These are phyloP conservation scores for Euplexia lucipara DNA, from an alignment of 2,888 invertebrate genomes.

Conservation along the genomic window DNA sequence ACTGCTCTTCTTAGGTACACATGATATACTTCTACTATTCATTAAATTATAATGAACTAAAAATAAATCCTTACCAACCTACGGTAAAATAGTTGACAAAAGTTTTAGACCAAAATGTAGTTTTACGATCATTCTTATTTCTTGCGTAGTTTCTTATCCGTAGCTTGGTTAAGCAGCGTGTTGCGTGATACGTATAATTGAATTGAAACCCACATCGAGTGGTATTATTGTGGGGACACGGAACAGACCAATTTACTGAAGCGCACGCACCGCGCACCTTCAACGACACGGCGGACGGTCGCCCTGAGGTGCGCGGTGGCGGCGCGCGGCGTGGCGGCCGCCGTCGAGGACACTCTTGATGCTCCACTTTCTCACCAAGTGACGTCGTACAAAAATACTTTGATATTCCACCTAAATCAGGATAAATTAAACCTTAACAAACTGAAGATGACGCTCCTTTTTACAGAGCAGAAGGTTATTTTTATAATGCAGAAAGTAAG, in stretches of 20 bases:
- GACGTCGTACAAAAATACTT: slow-evolving; percentile 21
- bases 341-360: slow-evolving; percentile 30
- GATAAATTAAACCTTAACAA: slow-evolving; percentile 16
- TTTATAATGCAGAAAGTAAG: background rate
- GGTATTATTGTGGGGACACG: slow-evolving; percentile 79
- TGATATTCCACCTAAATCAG: slow-evolving; percentile 12
- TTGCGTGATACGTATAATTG: slow-evolving; percentile 82
- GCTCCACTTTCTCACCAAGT: slow-evolving; percentile 31
- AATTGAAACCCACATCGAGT: slow-evolving; percentile 81
- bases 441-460: slow-evolving; percentile 1
- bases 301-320: background rate
- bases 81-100: slow-evolving; percentile 14
- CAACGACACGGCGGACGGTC: background rate
- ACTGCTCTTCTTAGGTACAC: slow-evolving; percentile 33
- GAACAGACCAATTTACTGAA: slow-evolving; percentile 74
- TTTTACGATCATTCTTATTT: slow-evolving; percentile 44
- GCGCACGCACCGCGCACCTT: slow-evolving; percentile 62
- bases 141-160: slow-evolving; percentile 48
- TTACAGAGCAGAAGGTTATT: background rate
- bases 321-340: background rate
- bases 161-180: slow-evolving; percentile 61
- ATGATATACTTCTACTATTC: slow-evolving; percentile 19
- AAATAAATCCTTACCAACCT: slow-evolving; percentile 12
- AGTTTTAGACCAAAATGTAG: slow-evolving; percentile 23
- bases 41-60: slow-evolving; percentile 23